Evolutionary conservation across 2,888 invertebrate genomes (phyloP).

Genomic region (Tiliacea citrago): DNA sequence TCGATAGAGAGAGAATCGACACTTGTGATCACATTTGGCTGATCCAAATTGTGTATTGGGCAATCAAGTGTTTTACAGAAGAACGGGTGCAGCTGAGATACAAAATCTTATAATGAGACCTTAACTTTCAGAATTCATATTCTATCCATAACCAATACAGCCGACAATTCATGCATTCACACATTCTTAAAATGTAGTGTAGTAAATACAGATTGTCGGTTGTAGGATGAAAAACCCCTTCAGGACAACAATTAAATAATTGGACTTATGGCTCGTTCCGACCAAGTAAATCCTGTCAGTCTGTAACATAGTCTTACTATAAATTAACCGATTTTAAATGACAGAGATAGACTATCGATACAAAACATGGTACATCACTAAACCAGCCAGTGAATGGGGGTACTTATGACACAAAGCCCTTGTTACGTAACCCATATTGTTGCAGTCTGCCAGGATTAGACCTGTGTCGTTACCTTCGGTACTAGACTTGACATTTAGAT

Average conservation of each 20-base stretch:
- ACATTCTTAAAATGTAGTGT: no score
- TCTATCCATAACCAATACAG: no score
- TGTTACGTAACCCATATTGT: conserved; percentile 85
- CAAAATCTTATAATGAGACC: not conserved
- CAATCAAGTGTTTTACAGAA: not conserved
- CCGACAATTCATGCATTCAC: no score
- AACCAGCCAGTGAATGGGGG: conserved; percentile 75
- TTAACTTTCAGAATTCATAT: no score
- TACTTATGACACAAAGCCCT: conserved; percentile 82
- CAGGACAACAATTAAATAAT: no score
- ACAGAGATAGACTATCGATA: conserved; percentile 18
- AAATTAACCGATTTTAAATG: no score
- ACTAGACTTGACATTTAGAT: conserved; percentile 67
- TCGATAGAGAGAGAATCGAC: conserved; percentile 47
- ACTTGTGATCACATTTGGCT: not conserved
- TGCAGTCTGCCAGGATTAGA: conserved; percentile 75
- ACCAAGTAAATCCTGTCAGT: no score
- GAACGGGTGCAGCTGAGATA: not conserved
- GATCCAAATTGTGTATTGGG: no score
- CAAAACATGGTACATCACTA: conserved; percentile 72
- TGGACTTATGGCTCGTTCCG: no score
- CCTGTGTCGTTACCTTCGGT: conserved; percentile 71
- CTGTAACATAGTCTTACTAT: no score
- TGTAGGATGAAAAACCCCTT: no score
- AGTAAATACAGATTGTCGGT: no score